phyloP scores from a whole-genome alignment of 2,113 vertebrate species.

The Macrotus californicus region DNA sequence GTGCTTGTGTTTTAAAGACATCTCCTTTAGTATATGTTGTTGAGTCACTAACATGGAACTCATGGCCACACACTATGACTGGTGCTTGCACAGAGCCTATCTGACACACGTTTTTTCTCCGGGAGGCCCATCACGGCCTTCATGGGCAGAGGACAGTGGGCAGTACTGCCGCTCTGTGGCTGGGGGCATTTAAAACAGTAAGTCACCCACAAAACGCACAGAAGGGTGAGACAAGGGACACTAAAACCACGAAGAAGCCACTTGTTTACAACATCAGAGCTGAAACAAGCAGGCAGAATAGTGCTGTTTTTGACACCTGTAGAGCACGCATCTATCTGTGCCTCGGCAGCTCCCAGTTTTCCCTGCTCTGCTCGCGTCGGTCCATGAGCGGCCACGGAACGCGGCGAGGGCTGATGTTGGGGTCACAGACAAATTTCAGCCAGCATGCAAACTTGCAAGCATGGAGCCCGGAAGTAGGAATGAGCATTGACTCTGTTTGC shows the following conservation, averaged over 20 bases:
- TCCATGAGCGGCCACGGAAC: neutral
- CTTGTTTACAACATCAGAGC: neutral
- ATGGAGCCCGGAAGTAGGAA: neutral
- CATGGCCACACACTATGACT: neutral
- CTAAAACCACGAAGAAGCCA: neutral
- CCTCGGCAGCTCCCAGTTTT: no score
- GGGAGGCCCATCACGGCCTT: neutral
- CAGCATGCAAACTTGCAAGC: neutral
- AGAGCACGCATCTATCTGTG: fast-evolving
- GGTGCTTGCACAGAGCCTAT: neutral
- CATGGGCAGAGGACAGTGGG: neutral
- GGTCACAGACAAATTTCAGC: neutral
- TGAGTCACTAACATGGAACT: neutral
- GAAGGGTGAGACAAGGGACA: neutral
- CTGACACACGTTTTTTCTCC: neutral
- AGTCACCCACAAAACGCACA: neutral
- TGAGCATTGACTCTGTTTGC: neutral
- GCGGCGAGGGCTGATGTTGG: neutral
- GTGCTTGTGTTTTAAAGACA: neutral
- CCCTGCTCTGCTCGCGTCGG: fast-evolving
- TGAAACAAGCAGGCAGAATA: neutral
- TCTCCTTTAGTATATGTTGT: neutral
- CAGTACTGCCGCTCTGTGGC: fast-evolving
- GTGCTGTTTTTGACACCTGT: neutral
- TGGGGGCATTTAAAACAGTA: neutral